Evolutionary conservation across 2,888 invertebrate genomes (phyloP).

Genomic region (Ochlodes sylvanus): DNA sequence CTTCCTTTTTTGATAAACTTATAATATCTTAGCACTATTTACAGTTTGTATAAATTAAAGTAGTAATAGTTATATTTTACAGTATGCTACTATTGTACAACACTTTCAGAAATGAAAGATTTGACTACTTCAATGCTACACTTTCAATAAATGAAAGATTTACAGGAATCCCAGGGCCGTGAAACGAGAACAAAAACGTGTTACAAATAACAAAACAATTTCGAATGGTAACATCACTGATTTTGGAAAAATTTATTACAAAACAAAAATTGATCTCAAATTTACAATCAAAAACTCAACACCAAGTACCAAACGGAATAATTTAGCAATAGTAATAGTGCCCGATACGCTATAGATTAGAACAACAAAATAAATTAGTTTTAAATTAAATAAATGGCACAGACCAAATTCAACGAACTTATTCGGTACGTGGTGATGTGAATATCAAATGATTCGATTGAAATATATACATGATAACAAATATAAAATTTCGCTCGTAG

Average conservation of each 20-base stretch:
- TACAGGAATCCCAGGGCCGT: slow-evolving; percentile 48
- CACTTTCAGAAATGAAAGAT: slow-evolving; percentile 73
- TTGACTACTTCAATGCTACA: slow-evolving; percentile 64
- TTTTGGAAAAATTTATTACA: slow-evolving; percentile 57
- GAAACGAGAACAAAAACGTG: slow-evolving; percentile 46
- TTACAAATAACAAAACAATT: slow-evolving; percentile 53
- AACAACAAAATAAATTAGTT: slow-evolving; percentile 76
- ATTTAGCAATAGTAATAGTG: slow-evolving; percentile 72
- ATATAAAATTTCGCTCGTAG: slow-evolving; percentile 63
- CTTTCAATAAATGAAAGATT: slow-evolving; percentile 52
- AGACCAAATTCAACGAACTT: slow-evolving; percentile 75
- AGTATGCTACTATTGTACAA: slow-evolving; percentile 82
- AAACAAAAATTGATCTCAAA: slow-evolving; percentile 65
- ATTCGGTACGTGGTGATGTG: slow-evolving; percentile 75
- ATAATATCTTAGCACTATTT: slow-evolving; percentile 80
- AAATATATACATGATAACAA: slow-evolving; percentile 59
- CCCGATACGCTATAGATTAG: slow-evolving; percentile 58
- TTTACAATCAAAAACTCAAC: slow-evolving; percentile 68
- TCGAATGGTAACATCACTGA: slow-evolving; percentile 67
- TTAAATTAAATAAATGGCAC: slow-evolving; percentile 83
- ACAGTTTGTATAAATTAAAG: slow-evolving; percentile 84
- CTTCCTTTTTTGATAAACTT: slow-evolving; percentile 81
- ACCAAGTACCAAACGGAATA: slow-evolving; percentile 79
- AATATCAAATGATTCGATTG: slow-evolving; percentile 66
- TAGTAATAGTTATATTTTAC: slow-evolving; percentile 77